Percentiles rank a stretch among this genome's conserved stretches.
These are phyloP conservation scores for Poeciliopsis prolifica DNA, from an alignment of 2,113 vertebrate species.

Conservation along the genomic window DNA sequence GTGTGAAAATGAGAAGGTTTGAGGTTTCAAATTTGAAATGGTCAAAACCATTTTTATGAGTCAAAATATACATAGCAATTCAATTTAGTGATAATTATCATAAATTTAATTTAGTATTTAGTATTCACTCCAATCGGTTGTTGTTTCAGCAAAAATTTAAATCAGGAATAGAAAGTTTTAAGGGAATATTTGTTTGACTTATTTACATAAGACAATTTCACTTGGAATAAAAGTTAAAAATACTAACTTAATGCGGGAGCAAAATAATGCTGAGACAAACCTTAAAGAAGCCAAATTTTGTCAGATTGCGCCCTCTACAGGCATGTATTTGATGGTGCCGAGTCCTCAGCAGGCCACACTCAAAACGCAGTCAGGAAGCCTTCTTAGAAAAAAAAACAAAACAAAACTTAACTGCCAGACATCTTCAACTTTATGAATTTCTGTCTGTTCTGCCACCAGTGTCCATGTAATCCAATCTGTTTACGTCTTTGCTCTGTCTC, in stretches of 20 bases:
- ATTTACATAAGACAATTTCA: background rate
- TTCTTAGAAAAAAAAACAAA: background rate
- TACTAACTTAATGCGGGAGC: background rate
- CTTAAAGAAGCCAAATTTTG: background rate
- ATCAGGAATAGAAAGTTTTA: background rate
- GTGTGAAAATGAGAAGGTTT: background rate
- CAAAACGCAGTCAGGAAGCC: background rate
- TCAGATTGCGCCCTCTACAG: slow-evolving; percentile 40
- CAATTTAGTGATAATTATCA: background rate
- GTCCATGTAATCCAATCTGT: background rate
- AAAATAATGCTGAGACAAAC: background rate
- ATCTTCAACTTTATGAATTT: background rate
- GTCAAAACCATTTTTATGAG: background rate
- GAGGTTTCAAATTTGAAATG: background rate
- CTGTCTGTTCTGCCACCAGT: background rate
- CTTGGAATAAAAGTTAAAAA: background rate
- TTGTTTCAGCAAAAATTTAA: background rate
- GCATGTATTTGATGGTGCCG: background rate
- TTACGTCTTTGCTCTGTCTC: background rate
- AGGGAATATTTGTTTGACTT: background rate
- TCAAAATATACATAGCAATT: background rate
- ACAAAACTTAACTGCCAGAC: background rate
- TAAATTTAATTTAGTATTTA: background rate
- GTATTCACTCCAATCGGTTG: background rate
- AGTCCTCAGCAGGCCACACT: background rate